Conservation (phyloP, 2,113 vertebrate genomes). For the Pseudorhombus dupliciocellatus region DNA sequence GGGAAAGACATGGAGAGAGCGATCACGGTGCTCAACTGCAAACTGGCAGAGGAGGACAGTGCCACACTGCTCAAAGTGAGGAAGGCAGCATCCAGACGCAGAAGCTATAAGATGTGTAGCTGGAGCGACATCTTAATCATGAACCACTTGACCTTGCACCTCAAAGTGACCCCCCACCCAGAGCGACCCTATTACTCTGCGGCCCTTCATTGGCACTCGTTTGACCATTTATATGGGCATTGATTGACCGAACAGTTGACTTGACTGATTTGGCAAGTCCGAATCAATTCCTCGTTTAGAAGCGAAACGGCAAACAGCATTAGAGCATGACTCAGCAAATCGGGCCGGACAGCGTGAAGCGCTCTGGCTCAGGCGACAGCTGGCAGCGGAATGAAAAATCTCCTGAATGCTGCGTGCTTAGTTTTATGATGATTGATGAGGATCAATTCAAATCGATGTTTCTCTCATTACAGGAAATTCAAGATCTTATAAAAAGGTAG, state of each 20-base stretch:
- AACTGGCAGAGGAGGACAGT: slow-evolving; percentile 79
- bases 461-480: slow-evolving; percentile 78
- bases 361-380: background rate
- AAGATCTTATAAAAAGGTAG: slow-evolving; percentile 81
- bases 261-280: slow-evolving; percentile 33
- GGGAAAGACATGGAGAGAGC: slow-evolving; percentile 75
- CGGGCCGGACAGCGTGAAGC: background rate
- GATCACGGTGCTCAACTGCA: slow-evolving; percentile 74
- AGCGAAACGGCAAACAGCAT: slow-evolving; percentile 20
- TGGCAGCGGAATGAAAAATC: background rate
- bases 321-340: slow-evolving; percentile 29
- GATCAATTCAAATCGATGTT: background rate
- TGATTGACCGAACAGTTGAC: slow-evolving; percentile 55
- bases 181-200: background rate
- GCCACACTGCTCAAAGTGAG: slow-evolving; percentile 79
- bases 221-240: slow-evolving; percentile 51
- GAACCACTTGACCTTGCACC: background rate
- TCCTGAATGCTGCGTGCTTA: background rate
- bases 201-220: slow-evolving; percentile 20
- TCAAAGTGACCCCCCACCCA: slow-evolving; percentile 11
- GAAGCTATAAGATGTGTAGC: background rate
- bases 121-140: no score
- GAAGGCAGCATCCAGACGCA: background rate
- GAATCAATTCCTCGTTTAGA: slow-evolving; percentile 71
- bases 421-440: background rate